phyloP scores from a whole-genome alignment of 2,888 invertebrate genomes.

The Lottia gigantea region DNA sequence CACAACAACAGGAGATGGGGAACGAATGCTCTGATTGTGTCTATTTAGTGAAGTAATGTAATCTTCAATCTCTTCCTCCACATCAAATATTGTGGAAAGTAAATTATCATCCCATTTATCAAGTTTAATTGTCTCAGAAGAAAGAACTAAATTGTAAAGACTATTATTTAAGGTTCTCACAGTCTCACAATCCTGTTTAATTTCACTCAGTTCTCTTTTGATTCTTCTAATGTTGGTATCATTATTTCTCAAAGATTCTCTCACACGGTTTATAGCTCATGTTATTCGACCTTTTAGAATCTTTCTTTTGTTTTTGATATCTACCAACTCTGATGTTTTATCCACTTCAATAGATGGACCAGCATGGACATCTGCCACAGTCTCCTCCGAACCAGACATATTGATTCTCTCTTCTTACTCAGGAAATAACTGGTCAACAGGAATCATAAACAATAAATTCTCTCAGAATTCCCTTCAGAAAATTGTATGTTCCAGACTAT shows the following conservation, averaged over 20 bases:
- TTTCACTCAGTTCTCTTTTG: not conserved
- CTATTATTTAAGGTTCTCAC: not conserved
- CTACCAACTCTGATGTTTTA: not conserved
- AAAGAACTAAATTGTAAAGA: not conserved
- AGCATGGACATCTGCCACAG: not conserved
- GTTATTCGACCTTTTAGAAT: conserved; percentile 5
- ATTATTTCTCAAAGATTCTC: not conserved
- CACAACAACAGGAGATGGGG: no score
- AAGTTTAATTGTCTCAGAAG: not conserved
- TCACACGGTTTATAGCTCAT: conserved; percentile 11
- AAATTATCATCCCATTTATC: not conserved
- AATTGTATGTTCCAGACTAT: not conserved
- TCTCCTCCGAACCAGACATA: not conserved
- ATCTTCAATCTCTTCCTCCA: conserved; percentile 6
- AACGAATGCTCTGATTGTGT: no score
- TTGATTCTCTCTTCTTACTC: conserved; percentile 1
- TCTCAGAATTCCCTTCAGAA: no score
- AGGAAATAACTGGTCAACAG: no score
- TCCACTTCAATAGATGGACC: not conserved
- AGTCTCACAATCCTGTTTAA: not conserved
- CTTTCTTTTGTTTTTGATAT: conserved; percentile 2
- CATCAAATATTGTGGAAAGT: not conserved
- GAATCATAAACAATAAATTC: no score
- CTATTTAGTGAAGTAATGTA: not conserved
- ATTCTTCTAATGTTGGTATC: not conserved